Evolutionary conservation across 2,113 vertebrate species (phyloP), one percentile per base, ranked within the genome.

Genomic region (Egretta garzetta): DNA sequence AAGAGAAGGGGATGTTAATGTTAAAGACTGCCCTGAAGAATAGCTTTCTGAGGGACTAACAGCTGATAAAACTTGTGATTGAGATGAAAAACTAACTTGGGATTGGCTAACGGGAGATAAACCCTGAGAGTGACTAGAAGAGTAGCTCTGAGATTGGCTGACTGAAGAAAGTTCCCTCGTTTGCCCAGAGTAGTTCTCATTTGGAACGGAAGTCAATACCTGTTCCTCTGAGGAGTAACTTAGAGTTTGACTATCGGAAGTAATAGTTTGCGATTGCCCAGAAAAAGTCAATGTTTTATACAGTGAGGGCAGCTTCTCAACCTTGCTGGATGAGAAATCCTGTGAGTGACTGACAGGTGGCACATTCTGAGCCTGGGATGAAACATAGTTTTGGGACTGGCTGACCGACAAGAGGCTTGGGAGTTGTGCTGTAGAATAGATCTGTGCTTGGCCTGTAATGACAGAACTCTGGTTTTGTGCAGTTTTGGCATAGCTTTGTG

Each of bases 201-300:
- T 98, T 98, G 99, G 97, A 97, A 98, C 96, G 39, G 98, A 97
- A 96, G 98, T 97, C 95, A 99, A 96, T n/a, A 98, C 97, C 95
- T 99, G 98, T 88, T 98, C 97, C 90, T 98, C 98, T 97, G 98
- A 98, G 72, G 99, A 98, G 88, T 99, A 98, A 97, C 98, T 99
- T 88, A 98, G 98, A 92, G 99, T 98, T 93, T 99, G 99, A 97
- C 98, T 99, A 90, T 98, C 98, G 80, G 99, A 98, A 87, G 98
- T 98, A 96, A 98, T 95, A 88, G 98, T 98, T 95, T 98, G 98
- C 18, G 99, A 99, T 85, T 99, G 99, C 94, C 98, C 99, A 96
- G 99, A 98, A 92, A 99, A 99, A 97, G 99, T 98, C 97, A 99
- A 95, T 21, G 99, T 99, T 98, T 99, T 99, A 95, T 99, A 99